Conservation (phyloP, 2,888 invertebrate species). For the Dichetophora obliterata region DNA sequence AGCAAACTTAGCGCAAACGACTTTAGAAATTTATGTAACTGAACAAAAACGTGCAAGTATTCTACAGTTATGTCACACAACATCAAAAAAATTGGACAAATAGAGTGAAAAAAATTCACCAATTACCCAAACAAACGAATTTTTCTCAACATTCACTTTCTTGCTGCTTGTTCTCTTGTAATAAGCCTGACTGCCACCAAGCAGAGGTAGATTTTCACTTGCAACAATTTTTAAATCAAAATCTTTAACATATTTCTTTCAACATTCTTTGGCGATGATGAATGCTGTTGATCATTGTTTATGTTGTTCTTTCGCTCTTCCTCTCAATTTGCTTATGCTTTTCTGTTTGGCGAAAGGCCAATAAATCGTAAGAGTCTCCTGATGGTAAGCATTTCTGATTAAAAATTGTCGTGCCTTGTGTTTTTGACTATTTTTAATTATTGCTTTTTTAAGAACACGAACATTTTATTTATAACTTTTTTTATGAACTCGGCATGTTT, state of each 20-base stretch:
- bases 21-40: no score
- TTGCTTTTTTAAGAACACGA: slow-evolving; percentile 31
- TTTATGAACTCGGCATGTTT: neutral
- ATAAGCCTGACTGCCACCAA: no score
- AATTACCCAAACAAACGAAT: no score
- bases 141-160: no score
- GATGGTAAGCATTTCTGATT: neutral
- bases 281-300: neutral
- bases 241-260: neutral
- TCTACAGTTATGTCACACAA: no score
- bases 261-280: slow-evolving; percentile 22
- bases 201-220: no score
- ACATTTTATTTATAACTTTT: slow-evolving; percentile 20
- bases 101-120: no score
- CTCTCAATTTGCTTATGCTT: slow-evolving; percentile 59
- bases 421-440: neutral
- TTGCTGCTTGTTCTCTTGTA: no score
- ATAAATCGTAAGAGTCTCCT: slow-evolving; percentile 28
- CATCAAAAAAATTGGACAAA: no score
- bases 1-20: no score
- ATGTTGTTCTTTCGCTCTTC: slow-evolving; percentile 43
- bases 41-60: no score
- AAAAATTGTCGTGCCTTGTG: neutral
- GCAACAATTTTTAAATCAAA: no score
- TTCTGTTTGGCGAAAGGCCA: slow-evolving; percentile 50